Conservation (phyloP, 2,113 vertebrate genomes). For the Gambusia holbrooki region DNA sequence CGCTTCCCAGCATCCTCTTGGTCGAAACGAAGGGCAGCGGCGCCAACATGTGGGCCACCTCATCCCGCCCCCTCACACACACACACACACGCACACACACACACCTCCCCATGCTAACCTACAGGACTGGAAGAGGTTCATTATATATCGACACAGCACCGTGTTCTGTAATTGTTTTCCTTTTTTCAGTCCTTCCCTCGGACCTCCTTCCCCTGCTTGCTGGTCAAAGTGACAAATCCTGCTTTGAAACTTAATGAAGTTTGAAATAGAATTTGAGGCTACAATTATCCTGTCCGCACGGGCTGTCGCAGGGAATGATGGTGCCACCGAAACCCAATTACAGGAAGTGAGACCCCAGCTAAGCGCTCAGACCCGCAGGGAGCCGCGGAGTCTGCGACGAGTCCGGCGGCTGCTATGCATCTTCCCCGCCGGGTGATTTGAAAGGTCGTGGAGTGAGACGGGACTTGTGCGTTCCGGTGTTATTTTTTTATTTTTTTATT, state of each 20-base stretch:
- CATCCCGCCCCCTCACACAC: background rate
- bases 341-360: constrained; percentile 55
- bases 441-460: constrained; percentile 6
- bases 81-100: background rate
- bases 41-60: constrained; percentile 29
- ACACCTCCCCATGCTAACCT: background rate
- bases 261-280: constrained; percentile 78
- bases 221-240: constrained; percentile 72
- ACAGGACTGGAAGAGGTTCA: constrained; percentile 41
- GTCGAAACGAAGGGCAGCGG: constrained; percentile 36
- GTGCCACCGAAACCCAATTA: constrained; percentile 68
- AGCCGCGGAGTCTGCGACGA: background rate
- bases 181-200: constrained; percentile 23
- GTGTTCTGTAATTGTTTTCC: constrained; percentile 51
- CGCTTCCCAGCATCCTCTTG: constrained; percentile 42
- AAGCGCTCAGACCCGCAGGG: constrained; percentile 32
- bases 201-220: constrained; percentile 46
- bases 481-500: background rate
- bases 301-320: constrained; percentile 72
- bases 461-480: background rate
- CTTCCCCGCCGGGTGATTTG: background rate
- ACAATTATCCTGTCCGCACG: constrained; percentile 72
- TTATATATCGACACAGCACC: constrained; percentile 62
- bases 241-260: constrained; percentile 80
- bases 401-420: background rate